These are phyloP conservation scores for Megaustenia siamemsis DNA, from an alignment of 2,888 invertebrate species.

Conservation along the genomic window DNA sequence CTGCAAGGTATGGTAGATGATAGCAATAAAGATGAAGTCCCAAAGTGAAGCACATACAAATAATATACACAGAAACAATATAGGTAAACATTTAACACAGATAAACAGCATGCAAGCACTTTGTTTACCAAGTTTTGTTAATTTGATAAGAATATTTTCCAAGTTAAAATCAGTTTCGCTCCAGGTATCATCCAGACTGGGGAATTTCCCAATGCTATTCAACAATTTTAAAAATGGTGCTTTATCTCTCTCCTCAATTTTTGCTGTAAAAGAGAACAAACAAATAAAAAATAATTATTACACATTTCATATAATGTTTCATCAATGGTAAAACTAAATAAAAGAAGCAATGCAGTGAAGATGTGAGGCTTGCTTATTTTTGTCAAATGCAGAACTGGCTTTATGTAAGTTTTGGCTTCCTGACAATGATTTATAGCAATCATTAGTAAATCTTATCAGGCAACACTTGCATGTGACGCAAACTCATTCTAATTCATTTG, in stretches of 20 bases:
- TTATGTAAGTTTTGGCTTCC: too few species aligned
- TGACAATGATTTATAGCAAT: too few species aligned
- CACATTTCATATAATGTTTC: background rate
- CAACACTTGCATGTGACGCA: too few species aligned
- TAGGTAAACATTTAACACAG: too few species aligned
- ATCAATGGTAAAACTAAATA: too few species aligned
- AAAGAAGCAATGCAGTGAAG: background rate
- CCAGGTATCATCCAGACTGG: slow-evolving; percentile 84
- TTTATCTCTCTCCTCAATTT: slow-evolving; percentile 85
- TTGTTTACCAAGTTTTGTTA: slow-evolving; percentile 55
- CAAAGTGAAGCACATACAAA: too few species aligned
- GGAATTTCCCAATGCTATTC: slow-evolving; percentile 92
- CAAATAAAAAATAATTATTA: background rate
- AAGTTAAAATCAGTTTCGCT: slow-evolving; percentile 81
- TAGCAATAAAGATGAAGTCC: too few species aligned
- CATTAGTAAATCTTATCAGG: too few species aligned
- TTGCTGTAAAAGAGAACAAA: slow-evolving; percentile 81
- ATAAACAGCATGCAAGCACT: background rate
- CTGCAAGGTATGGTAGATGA: too few species aligned
- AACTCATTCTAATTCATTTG: too few species aligned
- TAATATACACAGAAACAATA: too few species aligned
- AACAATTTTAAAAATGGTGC: slow-evolving; percentile 85
- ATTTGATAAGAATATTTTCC: slow-evolving; percentile 82
- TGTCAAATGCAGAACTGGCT: too few species aligned
- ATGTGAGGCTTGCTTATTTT: background rate